A percentile compares a stretch with the other conserved stretches of the same genome.
These are phyloP conservation scores for Benitochromis conjunctus DNA, from an alignment of 2,113 vertebrate species.

Conservation along the genomic window DNA sequence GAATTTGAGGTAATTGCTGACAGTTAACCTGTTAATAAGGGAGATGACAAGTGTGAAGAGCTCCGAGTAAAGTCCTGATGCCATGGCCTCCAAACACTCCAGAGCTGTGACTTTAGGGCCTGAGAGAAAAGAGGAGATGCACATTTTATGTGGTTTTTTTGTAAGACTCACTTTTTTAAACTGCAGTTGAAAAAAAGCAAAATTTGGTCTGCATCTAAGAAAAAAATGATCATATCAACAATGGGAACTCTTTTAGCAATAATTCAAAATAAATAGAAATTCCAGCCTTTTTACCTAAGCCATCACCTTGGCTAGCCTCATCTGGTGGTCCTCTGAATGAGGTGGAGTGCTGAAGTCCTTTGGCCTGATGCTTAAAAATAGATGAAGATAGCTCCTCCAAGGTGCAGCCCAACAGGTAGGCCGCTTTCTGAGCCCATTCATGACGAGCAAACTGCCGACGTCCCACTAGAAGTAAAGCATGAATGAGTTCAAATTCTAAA, in stretches of 20 bases:
- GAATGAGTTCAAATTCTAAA: not conserved
- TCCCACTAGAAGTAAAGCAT: slow-evolving; percentile 66
- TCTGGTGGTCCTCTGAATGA: slow-evolving; percentile 90
- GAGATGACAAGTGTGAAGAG: slow-evolving; percentile 93
- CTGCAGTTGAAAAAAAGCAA: not conserved
- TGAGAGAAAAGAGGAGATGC: slow-evolving; percentile 35
- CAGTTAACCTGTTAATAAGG: slow-evolving; percentile 86
- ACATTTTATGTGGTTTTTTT: not conserved
- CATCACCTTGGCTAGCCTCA: slow-evolving; percentile 73
- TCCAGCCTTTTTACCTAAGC: slow-evolving; percentile 60
- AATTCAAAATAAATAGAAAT: not conserved
- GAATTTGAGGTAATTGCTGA: not conserved
- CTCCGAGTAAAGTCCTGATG: slow-evolving; percentile 87
- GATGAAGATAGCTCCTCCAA: slow-evolving; percentile 93
- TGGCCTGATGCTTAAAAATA: slow-evolving; percentile 92
- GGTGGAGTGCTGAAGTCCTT: slow-evolving; percentile 86
- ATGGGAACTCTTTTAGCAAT: not conserved
- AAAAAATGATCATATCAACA: not conserved
- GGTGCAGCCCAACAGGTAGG: slow-evolving; percentile 87
- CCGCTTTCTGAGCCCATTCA: slow-evolving; percentile 97
- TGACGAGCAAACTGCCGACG: slow-evolving; percentile 93
- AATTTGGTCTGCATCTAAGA: not conserved
- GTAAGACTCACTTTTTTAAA: not conserved
- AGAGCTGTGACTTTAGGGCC: slow-evolving; percentile 86
- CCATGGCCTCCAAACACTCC: slow-evolving; percentile 96